Conservation (phyloP, 2,888 invertebrate species). For the Acleris sparsana region DNA sequence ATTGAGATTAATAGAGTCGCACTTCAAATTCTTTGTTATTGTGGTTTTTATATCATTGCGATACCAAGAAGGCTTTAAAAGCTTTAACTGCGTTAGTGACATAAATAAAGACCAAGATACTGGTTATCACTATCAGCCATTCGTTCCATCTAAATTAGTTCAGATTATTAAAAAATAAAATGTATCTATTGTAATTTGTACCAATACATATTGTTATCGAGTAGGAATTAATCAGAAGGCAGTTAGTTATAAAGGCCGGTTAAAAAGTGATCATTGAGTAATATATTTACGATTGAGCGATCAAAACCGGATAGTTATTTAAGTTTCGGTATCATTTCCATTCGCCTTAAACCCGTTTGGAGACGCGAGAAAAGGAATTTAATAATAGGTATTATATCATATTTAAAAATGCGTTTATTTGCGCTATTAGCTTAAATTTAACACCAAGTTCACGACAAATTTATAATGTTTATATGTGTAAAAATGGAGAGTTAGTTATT, state of each 20-base stretch:
- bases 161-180: neutral
- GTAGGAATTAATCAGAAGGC: constrained; percentile 2
- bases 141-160: constrained; percentile 4
- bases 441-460: too few species aligned
- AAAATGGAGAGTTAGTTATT: too few species aligned
- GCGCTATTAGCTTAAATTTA: too few species aligned
- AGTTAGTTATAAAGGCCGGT: constrained; percentile 17
- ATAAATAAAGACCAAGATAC: constrained; percentile 11
- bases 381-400: neutral
- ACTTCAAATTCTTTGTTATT: neutral
- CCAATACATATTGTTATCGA: constrained; percentile 19
- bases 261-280: constrained; percentile 18
- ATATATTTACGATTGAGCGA: constrained; percentile 29
- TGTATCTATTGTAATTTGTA: constrained; percentile 26
- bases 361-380: neutral
- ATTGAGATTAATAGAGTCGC: constrained; percentile 22
- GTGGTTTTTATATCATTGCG: neutral
- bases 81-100: too few species aligned
- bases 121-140: constrained; percentile 4
- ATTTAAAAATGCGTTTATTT: too few species aligned
- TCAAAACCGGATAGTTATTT: constrained; percentile 15
- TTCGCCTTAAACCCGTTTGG: constrained; percentile 8
- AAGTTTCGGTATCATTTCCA: neutral
- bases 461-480: too few species aligned
- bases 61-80: too few species aligned